Evolutionary conservation across 2,113 vertebrate species (phyloP), one percentile per base, ranked within the genome.

Genomic region (Hippolais icterina): DNA sequence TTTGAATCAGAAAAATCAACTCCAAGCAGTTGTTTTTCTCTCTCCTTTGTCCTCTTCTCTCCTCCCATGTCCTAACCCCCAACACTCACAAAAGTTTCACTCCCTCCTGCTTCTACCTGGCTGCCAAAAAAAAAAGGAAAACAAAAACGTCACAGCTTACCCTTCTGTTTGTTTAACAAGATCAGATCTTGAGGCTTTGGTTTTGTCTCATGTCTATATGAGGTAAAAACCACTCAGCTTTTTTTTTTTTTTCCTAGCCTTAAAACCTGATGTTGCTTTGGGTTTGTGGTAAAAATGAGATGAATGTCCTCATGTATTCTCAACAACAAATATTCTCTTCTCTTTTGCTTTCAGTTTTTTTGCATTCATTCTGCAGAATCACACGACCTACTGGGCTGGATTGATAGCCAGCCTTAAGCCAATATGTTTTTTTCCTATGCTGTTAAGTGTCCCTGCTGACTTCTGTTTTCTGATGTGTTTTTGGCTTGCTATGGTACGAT

Each of bases 171-270:
- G 85, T 89, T 81, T 57, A 91, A 70, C 63, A 85, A 83, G 63
- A 86, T 94, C 85, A 71, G 31, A 83, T 96, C 82, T 86, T 83
- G 87, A 95, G 90, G 79, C 35, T 96, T 95, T 90, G 79, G 75
- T 57, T 93, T 96, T 88, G 90, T 78, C 65, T 96, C 79, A 52
- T 93, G 79, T 66, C 84, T 96, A 37, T 64, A 74, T 60, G 90
- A 93, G 85, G 85, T 83, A 94, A 96, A 97, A 96, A 81, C 2
- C 64, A 83, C 87, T 80, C 41, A 5, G 15, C 5, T 25, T 66
- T 56, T 27, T 72, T 39, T 33, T n/a, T 44, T 39, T 72, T 41
- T 79, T 69, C 8, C 3, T 59, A 24, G n/a, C 52, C 86, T 92
- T 92, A 83, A 94, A 95, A 84, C 41, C 44, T 78, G 56, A 71